These are phyloP conservation scores for Napeogenes sylphis DNA, from an alignment of 2,888 invertebrate species.

Conservation along the genomic window DNA sequence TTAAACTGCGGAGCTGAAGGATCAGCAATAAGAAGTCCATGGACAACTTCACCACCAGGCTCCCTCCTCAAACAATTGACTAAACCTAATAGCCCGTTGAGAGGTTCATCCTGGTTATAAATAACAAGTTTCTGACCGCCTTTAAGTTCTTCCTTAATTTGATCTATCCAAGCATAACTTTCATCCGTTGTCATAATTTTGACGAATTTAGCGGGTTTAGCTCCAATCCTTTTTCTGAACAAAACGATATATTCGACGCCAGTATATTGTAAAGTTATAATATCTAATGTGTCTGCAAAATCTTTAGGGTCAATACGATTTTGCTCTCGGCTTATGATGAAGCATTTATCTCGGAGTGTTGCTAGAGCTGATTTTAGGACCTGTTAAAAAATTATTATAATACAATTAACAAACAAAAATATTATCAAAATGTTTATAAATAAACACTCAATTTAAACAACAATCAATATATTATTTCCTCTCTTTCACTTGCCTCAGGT, in stretches of 20 bases:
- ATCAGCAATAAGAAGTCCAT: conserved; percentile 81
- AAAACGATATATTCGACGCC: conserved; percentile 75
- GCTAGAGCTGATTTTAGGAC: conserved; percentile 63
- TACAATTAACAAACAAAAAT: neutral
- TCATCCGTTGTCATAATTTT: conserved; percentile 60
- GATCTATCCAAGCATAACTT: conserved; percentile 74
- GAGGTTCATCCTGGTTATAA: conserved; percentile 80
- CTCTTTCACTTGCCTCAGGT: conserved; percentile 57
- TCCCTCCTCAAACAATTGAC: conserved; percentile 91
- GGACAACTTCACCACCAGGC: conserved; percentile 81
- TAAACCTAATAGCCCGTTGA: conserved; percentile 91
- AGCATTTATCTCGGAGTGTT: conserved; percentile 78
- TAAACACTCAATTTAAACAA: too few species aligned
- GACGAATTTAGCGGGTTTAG: conserved; percentile 68
- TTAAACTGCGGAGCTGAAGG: conserved; percentile 81
- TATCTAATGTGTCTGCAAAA: conserved; percentile 63
- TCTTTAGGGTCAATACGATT: conserved; percentile 64
- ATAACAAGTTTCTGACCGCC: conserved; percentile 78
- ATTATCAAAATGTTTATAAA: neutral
- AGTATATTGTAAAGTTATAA: conserved; percentile 69
- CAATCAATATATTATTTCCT: neutral
- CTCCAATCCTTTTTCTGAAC: conserved; percentile 68
- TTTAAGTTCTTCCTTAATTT: conserved; percentile 63
- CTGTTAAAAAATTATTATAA: conserved; percentile 38
- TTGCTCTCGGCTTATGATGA: conserved; percentile 79